Percentiles rank a stretch among this genome's conserved stretches.
Conservation (phyloP, 1,140 invertebrate species). For the Charaxes varanes region DNA sequence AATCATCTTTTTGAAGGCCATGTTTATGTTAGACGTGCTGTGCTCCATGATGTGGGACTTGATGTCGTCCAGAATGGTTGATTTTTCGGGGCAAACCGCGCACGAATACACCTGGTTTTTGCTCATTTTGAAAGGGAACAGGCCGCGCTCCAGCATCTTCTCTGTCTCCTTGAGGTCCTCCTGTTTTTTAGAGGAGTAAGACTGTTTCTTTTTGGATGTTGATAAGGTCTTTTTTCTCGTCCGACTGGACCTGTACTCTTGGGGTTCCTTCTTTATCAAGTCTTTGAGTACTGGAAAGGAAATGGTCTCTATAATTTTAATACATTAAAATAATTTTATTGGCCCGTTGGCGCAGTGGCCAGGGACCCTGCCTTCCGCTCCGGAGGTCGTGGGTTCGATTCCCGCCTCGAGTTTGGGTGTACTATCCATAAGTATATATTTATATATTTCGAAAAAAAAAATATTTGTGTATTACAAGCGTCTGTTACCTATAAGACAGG, state of each 20-base stretch:
- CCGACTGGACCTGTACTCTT: constrained; percentile 25
- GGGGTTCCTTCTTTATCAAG: constrained; percentile 31
- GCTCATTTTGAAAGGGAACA: constrained; percentile 59
- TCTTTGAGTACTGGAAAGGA: constrained; percentile 13
- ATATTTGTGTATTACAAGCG: too few relatives aligned
- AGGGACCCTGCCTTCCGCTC: too few relatives aligned
- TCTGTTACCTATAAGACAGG: too few relatives aligned
- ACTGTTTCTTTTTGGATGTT: constrained; percentile 25
- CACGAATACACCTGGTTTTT: constrained; percentile 46
- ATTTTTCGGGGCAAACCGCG: constrained; percentile 46
- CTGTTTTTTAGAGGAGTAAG: constrained; percentile 29
- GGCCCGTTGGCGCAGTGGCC: too few relatives aligned
- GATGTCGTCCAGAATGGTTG: constrained; percentile 40
- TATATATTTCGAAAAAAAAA: too few relatives aligned
- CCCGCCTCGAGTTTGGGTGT: too few relatives aligned
- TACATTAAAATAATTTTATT: too few relatives aligned
- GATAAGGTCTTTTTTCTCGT: constrained; percentile 23
- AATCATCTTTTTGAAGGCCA: constrained; percentile 55
- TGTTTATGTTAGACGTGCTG: constrained; percentile 35
- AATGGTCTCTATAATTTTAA: too few relatives aligned
- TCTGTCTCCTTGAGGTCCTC: constrained; percentile 36
- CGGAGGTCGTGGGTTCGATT: too few relatives aligned
- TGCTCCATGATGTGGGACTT: constrained; percentile 41
- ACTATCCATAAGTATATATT: too few relatives aligned
- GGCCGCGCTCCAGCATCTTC: constrained; percentile 34